Percentiles rank a stretch among this genome's conserved stretches.
Evolutionary conservation across 2,797 vertebrate genomes (phyloP).

Genomic region (Dryobates pubescens): DNA sequence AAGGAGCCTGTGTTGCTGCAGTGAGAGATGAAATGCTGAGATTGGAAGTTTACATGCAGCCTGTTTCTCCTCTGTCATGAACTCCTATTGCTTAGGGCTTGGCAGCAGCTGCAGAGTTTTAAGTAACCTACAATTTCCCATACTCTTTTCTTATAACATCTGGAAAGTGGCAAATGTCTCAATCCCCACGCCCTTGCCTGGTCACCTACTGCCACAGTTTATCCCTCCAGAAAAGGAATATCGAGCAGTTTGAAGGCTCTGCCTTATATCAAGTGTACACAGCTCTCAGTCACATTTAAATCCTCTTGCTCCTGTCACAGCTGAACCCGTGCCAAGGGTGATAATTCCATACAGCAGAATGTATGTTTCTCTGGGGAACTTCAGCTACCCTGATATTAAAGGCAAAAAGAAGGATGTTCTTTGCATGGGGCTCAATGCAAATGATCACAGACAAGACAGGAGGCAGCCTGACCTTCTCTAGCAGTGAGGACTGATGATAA

Average conservation of each 20-base stretch:
- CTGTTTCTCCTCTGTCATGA: not conserved
- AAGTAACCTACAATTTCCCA: not conserved
- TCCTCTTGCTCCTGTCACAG: not conserved
- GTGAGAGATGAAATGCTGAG: not conserved
- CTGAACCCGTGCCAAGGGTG: not conserved
- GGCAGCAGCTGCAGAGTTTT: not conserved
- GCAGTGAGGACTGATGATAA: not conserved
- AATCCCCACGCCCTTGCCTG: not conserved
- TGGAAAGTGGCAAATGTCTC: not conserved
- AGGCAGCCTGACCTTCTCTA: not conserved
- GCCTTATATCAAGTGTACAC: not conserved
- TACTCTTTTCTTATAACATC: not conserved
- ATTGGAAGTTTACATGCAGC: not conserved
- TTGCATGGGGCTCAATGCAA: not conserved
- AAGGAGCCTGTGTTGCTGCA: not conserved
- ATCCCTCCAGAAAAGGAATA: not conserved
- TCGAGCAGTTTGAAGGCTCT: not conserved
- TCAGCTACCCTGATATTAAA: not conserved
- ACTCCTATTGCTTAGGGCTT: not conserved
- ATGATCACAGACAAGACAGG: not conserved
- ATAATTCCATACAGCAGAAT: not conserved
- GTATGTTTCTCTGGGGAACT: not conserved
- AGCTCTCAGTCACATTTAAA: not conserved
- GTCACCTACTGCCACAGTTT: not conserved
- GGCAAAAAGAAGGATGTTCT: not conserved